Evolutionary conservation across 2,888 invertebrate genomes (phyloP).

Genomic region (Trissoscelio sp.): DNA sequence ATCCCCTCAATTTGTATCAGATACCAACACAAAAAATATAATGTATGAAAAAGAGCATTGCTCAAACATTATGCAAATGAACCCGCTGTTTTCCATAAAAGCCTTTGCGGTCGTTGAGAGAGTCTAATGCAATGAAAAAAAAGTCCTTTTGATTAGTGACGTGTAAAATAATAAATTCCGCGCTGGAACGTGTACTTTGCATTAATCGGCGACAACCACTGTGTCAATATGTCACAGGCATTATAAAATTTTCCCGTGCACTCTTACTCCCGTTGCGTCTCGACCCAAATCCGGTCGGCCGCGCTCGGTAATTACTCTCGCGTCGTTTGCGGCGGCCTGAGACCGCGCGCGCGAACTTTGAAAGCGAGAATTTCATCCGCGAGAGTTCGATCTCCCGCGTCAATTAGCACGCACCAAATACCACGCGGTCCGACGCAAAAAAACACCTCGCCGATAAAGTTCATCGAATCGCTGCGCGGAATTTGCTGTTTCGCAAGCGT

Average conservation of each 20-base stretch:
- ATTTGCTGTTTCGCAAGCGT: constrained; percentile 37
- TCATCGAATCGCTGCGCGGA: constrained; percentile 40
- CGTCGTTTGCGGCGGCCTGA: constrained; percentile 52
- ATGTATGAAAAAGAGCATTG: constrained; percentile 10
- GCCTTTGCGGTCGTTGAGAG: constrained; percentile 4
- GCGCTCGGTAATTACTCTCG: constrained; percentile 61
- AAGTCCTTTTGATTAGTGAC: constrained; percentile 48
- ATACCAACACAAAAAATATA: constrained; percentile 7
- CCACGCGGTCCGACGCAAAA: not conserved
- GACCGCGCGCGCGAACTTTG: constrained; percentile 35
- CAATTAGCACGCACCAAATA: constrained; percentile 66
- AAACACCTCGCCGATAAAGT: constrained; percentile 17
- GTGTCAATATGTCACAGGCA: constrained; percentile 58
- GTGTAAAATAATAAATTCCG: constrained; percentile 55
- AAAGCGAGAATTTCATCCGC: constrained; percentile 54
- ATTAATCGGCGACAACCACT: constrained; percentile 38
- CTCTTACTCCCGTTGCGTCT: constrained; percentile 51
- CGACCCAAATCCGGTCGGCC: constrained; percentile 55
- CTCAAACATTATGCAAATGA: constrained; percentile 43
- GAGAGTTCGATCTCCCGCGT: constrained; percentile 30
- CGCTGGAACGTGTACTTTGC: constrained; percentile 44
- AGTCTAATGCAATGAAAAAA: constrained; percentile 6
- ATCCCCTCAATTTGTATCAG: constrained; percentile 2
- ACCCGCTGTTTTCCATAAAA: constrained; percentile 23
- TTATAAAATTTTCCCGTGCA: constrained; percentile 50